phyloP scores from a whole-genome alignment of 2,888 invertebrate species.

The Acanthococcus lagerstroemiae region DNA sequence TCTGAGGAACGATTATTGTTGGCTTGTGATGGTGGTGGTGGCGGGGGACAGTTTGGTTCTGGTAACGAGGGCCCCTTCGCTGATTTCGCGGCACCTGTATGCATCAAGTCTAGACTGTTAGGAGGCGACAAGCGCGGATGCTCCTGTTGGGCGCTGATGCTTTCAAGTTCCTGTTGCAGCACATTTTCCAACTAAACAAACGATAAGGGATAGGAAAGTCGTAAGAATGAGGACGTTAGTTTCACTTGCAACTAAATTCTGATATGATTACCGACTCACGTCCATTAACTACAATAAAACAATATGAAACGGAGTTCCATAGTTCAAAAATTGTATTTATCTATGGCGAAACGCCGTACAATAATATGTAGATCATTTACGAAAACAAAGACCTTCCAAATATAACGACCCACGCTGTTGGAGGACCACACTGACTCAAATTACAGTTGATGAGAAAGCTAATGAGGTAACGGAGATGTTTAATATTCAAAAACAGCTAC shows the following conservation, averaged over 20 bases:
- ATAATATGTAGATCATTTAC: no score
- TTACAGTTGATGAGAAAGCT: no score
- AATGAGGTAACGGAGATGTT: no score
- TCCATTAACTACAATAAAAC: slow-evolving; percentile 1
- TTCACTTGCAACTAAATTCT: neutral
- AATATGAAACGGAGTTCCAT: no score
- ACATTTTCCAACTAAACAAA: slow-evolving; percentile 49
- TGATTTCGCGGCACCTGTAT: slow-evolving; percentile 42
- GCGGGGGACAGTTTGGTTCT: slow-evolving; percentile 58
- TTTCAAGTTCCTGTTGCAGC: slow-evolving; percentile 53
- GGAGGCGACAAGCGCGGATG: slow-evolving; percentile 31
- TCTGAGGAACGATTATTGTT: slow-evolving; percentile 45
- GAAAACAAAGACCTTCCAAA: no score
- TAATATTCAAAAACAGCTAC: no score
- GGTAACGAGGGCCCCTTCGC: slow-evolving; percentile 52
- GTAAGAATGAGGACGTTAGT: neutral
- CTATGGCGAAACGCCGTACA: no score
- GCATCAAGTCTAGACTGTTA: slow-evolving; percentile 5
- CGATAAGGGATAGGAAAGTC: slow-evolving; percentile 4
- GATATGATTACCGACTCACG: neutral
- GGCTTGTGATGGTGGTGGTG: slow-evolving; percentile 40
- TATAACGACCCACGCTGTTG: no score
- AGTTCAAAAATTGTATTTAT: no score
- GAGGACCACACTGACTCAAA: no score
- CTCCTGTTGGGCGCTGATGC: slow-evolving; percentile 41